Conservation (phyloP, 2,113 vertebrate genomes). For the Shinisaurus crocodilurus region DNA sequence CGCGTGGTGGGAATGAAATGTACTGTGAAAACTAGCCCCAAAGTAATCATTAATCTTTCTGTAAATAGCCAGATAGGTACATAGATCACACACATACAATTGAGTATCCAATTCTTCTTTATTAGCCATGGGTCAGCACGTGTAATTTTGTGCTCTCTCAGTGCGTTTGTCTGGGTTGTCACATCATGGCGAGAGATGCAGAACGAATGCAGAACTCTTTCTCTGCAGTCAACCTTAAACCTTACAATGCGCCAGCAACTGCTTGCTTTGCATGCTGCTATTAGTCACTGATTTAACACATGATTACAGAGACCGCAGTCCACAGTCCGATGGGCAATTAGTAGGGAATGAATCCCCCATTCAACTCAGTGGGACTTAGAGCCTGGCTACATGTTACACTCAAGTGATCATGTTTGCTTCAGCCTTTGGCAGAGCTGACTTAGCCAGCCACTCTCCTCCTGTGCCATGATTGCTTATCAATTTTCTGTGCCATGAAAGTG, state of each 20-base stretch:
- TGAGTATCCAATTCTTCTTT: not conserved
- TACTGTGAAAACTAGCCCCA: constrained; percentile 42
- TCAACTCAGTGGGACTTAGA: not conserved
- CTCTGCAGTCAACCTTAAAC: constrained; percentile 67
- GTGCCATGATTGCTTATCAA: not conserved
- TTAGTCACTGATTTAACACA: constrained; percentile 44
- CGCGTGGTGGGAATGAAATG: constrained; percentile 64
- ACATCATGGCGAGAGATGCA: constrained; percentile 44
- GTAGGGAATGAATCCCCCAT: no score
- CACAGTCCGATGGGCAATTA: not conserved
- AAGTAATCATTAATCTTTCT: constrained; percentile 66
- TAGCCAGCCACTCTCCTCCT: not conserved
- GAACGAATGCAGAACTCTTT: constrained; percentile 59
- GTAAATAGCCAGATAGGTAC: constrained; percentile 48
- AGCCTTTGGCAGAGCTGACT: not conserved
- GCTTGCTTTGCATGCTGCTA: constrained; percentile 53
- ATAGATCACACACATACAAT: constrained; percentile 24
- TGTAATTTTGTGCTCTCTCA: constrained; percentile 3
- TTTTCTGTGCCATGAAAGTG: not conserved
- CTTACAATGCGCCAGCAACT: constrained; percentile 56
- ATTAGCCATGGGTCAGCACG: constrained; percentile 2
- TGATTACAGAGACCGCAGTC: not conserved
- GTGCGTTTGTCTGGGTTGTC: constrained; percentile 54
- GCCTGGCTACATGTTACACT: not conserved
- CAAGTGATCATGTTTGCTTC: not conserved